phyloP scores from a whole-genome alignment of 2,797 vertebrate species.

The Rhabdophis nuchalis region DNA sequence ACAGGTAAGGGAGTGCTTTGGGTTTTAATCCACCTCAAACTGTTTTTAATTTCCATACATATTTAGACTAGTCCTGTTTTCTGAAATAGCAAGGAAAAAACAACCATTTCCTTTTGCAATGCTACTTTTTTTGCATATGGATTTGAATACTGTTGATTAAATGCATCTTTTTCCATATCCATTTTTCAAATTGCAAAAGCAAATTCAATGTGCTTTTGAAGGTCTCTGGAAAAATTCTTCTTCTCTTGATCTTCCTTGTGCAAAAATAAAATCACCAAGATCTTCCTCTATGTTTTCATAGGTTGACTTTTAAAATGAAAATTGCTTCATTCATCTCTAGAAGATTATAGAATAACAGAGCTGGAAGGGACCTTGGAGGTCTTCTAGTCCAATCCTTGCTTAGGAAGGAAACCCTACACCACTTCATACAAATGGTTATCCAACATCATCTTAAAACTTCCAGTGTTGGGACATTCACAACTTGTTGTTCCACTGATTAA shows the following conservation, averaged over 20 bases:
- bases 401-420: too few relatives aligned
- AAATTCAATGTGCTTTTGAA: not conserved
- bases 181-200: not conserved
- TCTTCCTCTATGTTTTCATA: not conserved
- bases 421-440: too few relatives aligned
- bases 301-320: not conserved
- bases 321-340: not conserved
- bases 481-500: too few relatives aligned
- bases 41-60: not conserved
- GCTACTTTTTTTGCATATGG: not conserved
- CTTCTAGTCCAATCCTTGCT: too few relatives aligned
- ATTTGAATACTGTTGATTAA: not conserved
- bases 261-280: not conserved
- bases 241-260: not conserved
- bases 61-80: not conserved
- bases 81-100: not conserved
- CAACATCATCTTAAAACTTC: too few relatives aligned
- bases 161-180: not conserved
- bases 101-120: not conserved
- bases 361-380: too few relatives aligned
- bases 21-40: not conserved
- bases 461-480: too few relatives aligned
- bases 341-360: too few relatives aligned
- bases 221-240: not conserved
- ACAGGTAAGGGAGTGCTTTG: not conserved